Evolutionary conservation across 2,113 vertebrate species (phyloP).

Genomic region (Gnathonemus longibarbis): DNA sequence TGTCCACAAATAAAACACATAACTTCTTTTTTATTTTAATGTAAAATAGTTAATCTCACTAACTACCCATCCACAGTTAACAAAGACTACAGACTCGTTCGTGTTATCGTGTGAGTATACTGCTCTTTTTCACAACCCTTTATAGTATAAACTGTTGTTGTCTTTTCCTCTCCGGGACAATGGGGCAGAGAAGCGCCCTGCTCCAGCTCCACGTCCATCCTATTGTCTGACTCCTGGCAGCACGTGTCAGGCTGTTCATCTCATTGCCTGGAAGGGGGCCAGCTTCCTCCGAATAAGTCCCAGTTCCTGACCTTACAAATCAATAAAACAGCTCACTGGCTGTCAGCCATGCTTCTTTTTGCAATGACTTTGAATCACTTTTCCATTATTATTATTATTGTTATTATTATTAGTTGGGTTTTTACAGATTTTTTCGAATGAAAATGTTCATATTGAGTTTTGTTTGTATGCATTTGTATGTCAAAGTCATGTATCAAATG

Average conservation of each 20-base stretch:
- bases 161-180: conserved; percentile 74
- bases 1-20: background rate
- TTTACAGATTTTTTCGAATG: background rate
- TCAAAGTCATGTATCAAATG: background rate
- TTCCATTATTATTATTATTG: background rate
- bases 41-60: background rate
- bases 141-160: conserved; percentile 45
- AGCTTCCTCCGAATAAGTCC: conserved; percentile 62
- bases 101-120: conserved; percentile 71
- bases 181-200: conserved; percentile 69
- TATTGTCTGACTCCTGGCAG: conserved; percentile 61
- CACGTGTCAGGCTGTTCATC: conserved; percentile 62
- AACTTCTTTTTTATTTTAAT: background rate
- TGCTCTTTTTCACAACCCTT: conserved; percentile 44
- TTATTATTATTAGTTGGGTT: background rate
- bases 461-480: background rate
- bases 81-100: conserved; percentile 44
- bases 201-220: conserved; percentile 58
- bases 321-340: conserved; percentile 38
- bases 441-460: background rate
- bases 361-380: background rate
- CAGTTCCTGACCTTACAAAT: conserved; percentile 46
- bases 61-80: background rate
- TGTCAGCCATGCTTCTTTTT: background rate
- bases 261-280: conserved; percentile 51